phyloP scores from a whole-genome alignment of 2,797 vertebrate species.

The Anguilla pacifica region DNA sequence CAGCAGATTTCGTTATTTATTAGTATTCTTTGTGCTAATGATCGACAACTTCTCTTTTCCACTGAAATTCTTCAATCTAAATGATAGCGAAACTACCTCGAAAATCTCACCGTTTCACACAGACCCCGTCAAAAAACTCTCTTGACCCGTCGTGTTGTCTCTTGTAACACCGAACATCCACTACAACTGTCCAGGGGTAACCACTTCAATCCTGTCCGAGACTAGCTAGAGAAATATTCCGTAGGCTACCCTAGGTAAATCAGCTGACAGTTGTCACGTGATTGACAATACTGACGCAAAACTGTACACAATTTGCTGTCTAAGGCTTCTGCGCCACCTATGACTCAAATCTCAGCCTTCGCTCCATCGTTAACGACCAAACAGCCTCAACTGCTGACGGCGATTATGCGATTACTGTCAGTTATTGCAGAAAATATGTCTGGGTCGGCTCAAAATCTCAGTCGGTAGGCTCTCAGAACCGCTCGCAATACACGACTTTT shows the following conservation, averaged over 20 bases:
- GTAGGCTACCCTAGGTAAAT: conserved; percentile 39
- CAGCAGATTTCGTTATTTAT: too few relatives aligned
- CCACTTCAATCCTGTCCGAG: neutral
- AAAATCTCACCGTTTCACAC: neutral
- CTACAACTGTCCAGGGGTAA: neutral
- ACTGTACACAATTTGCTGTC: neutral
- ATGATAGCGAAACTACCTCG: neutral
- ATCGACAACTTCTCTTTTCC: neutral
- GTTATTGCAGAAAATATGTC: neutral
- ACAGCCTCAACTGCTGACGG: neutral
- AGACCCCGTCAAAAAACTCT: neutral
- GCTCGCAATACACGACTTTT: too few relatives aligned
- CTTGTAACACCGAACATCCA: neutral
- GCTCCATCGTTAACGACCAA: neutral
- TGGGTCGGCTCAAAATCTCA: too few relatives aligned
- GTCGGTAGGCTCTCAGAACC: too few relatives aligned
- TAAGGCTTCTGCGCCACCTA: neutral
- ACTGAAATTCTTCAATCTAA: neutral
- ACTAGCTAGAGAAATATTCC: neutral
- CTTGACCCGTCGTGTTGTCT: neutral
- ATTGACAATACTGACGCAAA: neutral
- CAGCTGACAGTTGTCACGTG: conserved; percentile 34
- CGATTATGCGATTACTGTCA: neutral
- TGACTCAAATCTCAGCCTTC: neutral
- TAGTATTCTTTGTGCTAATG: too few relatives aligned